Percentiles rank a stretch among this genome's conserved stretches.
Evolutionary conservation across 2,888 invertebrate genomes (phyloP).

Genomic region (Eurois occulta): DNA sequence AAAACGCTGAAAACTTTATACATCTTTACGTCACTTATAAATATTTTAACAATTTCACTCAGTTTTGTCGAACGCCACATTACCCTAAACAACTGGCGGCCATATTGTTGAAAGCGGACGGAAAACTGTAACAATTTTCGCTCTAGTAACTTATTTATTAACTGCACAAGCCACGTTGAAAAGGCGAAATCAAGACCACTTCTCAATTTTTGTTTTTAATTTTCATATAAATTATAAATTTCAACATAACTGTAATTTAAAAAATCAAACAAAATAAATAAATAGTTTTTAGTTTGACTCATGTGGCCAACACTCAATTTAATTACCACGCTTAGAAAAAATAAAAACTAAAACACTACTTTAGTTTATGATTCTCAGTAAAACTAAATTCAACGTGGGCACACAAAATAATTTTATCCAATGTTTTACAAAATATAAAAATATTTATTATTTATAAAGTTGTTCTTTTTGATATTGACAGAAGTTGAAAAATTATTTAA

Average conservation of each 20-base stretch:
- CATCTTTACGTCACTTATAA: constrained; percentile 88
- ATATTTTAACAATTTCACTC: constrained; percentile 89
- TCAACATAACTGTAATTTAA: constrained; percentile 29
- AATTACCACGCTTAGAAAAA: constrained; percentile 57
- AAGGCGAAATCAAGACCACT: constrained; percentile 15
- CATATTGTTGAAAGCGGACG: constrained; percentile 89
- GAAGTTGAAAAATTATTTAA: background rate
- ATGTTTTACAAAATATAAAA: background rate
- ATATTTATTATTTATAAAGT: no score
- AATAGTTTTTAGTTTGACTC: constrained; percentile 66
- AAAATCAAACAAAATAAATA: constrained; percentile 25
- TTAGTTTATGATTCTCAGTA: constrained; percentile 59
- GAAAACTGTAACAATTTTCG: constrained; percentile 80
- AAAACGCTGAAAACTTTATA: constrained; percentile 88
- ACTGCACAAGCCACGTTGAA: constrained; percentile 14
- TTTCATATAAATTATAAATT: constrained; percentile 31
- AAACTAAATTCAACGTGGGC: background rate
- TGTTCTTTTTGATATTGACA: no score
- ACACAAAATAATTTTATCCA: background rate
- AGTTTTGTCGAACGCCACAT: constrained; percentile 90
- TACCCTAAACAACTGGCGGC: constrained; percentile 91
- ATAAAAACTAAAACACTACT: constrained; percentile 8
- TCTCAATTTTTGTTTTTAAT: constrained; percentile 42
- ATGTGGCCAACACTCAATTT: constrained; percentile 51
- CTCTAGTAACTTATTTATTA: constrained; percentile 66